phyloP scores from a whole-genome alignment of 1,140 invertebrate genomes.

The Scaptomyza pallida region DNA sequence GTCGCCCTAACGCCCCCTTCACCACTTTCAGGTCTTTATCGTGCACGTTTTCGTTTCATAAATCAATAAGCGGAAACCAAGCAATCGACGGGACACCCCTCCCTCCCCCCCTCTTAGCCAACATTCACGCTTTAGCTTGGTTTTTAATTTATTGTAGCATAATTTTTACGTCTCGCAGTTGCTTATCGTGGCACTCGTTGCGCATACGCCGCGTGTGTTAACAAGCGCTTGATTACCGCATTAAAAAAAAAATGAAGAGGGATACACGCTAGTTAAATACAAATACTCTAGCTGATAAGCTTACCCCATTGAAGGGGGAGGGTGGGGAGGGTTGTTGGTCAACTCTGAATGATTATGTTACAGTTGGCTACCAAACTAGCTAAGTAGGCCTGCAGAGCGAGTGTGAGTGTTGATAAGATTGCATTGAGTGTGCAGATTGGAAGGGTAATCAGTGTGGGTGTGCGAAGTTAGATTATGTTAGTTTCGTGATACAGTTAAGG shows the following conservation, averaged over 20 bases:
- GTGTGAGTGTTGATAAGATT: constrained; percentile 54
- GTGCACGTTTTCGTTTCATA: constrained; percentile 44
- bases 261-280: constrained; percentile 60
- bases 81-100: constrained; percentile 30
- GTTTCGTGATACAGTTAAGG: constrained; percentile 4
- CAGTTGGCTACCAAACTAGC: constrained; percentile 12
- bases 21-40: background rate
- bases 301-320: background rate
- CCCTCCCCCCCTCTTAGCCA: background rate
- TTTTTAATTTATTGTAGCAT: constrained; percentile 70
- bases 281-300: constrained; percentile 40
- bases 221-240: constrained; percentile 78
- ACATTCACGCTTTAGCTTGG: constrained; percentile 1
- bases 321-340: constrained; percentile 13
- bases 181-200: constrained; percentile 57
- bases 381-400: too few relatives aligned
- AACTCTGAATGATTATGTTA: constrained; percentile 29
- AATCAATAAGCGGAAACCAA: constrained; percentile 74
- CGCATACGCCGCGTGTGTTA: constrained; percentile 67
- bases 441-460: background rate
- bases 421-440: background rate
- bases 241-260: constrained; percentile 54
- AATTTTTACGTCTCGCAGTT: constrained; percentile 25
- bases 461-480: background rate
- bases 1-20: background rate